phyloP scores from a whole-genome alignment of 2,888 invertebrate species.

The Hypsopygia costalis region DNA sequence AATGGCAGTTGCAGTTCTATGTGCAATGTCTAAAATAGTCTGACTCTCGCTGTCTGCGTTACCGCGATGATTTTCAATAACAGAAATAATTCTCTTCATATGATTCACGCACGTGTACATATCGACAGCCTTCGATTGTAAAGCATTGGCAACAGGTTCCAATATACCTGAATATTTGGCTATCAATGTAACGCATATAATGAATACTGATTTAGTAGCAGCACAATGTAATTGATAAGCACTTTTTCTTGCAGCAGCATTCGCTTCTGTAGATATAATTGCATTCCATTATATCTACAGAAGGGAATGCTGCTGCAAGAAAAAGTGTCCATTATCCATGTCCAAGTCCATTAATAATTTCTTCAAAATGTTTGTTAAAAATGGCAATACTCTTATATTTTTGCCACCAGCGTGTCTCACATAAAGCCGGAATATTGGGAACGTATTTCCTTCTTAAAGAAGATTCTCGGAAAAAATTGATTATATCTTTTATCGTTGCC shows the following conservation, averaged over 20 bases:
- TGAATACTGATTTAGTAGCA: conserved; percentile 18
- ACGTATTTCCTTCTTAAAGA: conserved; percentile 15
- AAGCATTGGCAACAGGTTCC: conserved; percentile 11
- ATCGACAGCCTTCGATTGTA: conserved; percentile 7
- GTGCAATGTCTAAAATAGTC: conserved; percentile 6
- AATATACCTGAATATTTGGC: conserved; percentile 14
- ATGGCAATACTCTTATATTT: conserved; percentile 17
- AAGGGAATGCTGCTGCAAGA: conserved; percentile 19
- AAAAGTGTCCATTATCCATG: conserved; percentile 20
- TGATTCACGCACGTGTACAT: conserved; percentile 17
- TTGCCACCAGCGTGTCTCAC: conserved; percentile 18
- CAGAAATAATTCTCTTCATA: conserved; percentile 16
- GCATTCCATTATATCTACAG: conserved; percentile 15
- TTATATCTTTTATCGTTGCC: conserved; percentile 19
- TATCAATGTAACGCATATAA: conserved; percentile 23
- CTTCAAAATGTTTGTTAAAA: conserved; percentile 16
- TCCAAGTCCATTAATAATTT: conserved; percentile 9
- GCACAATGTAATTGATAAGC: conserved; percentile 17
- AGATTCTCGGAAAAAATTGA: conserved; percentile 21
- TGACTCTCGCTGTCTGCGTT: conserved; percentile 15
- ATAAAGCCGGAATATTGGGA: conserved; percentile 11
- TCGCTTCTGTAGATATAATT: conserved; percentile 18
- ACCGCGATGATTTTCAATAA: conserved; percentile 19
- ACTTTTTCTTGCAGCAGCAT: conserved; percentile 21
- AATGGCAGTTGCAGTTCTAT: conserved; percentile 8